These are phyloP conservation scores for Pammene aurita DNA, from an alignment of 2,888 invertebrate species.

Conservation along the genomic window DNA sequence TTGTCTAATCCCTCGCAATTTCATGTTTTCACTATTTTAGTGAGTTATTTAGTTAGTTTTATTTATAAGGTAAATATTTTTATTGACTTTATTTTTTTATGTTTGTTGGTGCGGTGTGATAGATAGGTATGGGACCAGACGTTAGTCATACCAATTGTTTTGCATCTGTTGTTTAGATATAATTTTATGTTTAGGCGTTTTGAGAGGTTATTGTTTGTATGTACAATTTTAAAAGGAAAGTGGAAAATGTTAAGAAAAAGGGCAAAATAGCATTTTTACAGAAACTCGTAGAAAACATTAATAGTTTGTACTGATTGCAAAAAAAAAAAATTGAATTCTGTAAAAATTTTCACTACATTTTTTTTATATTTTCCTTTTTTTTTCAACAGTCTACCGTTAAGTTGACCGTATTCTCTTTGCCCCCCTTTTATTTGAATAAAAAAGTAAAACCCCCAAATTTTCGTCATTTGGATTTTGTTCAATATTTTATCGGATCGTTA, in stretches of 20 bases:
- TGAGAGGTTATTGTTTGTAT: conserved; percentile 31
- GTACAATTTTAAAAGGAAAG: conserved; percentile 20
- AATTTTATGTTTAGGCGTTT: conserved; percentile 36
- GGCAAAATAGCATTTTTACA: background rate
- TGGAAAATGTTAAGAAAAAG: background rate
- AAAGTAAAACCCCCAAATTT: too few relatives aligned
- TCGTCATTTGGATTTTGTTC: too few relatives aligned
- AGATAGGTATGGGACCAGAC: conserved; percentile 38
- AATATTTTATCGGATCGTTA: conserved; percentile 5
- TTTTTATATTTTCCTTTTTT: too few relatives aligned
- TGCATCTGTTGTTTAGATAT: conserved; percentile 38
- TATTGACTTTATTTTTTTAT: conserved; percentile 27
- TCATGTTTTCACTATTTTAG: conserved; percentile 10
- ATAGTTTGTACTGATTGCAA: too few relatives aligned
- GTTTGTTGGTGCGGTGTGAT: conserved; percentile 38
- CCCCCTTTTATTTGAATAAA: too few relatives aligned
- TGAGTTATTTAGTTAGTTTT: background rate
- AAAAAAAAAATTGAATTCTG: too few relatives aligned
- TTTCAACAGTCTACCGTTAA: too few relatives aligned
- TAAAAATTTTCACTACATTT: too few relatives aligned
- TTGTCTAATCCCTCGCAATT: too few relatives aligned
- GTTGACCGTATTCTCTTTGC: too few relatives aligned
- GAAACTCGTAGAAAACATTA: background rate
- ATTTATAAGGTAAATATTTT: conserved; percentile 32
- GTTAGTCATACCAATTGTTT: conserved; percentile 34